These are phyloP conservation scores for Ommatoiulus sabulosus DNA, from an alignment of 2,888 invertebrate genomes.

Conservation along the genomic window DNA sequence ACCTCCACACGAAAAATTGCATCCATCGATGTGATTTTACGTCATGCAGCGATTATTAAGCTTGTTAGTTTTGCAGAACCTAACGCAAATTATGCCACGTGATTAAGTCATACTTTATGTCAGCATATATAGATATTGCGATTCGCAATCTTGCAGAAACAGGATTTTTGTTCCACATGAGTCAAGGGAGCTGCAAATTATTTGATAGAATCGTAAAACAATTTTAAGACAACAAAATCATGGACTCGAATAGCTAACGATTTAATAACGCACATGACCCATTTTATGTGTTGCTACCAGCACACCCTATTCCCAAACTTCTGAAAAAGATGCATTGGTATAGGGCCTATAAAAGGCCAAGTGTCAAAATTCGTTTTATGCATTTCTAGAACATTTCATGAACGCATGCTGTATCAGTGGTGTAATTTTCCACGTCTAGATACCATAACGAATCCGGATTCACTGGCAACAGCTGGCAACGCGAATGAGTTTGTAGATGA, in stretches of 20 bases:
- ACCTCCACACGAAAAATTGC: too few species aligned
- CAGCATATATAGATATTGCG: not conserved
- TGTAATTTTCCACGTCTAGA: not conserved
- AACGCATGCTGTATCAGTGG: not conserved
- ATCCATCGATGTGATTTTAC: too few species aligned
- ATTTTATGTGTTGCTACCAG: not conserved
- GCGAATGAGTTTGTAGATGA: constrained; percentile 52
- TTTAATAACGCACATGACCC: too few species aligned
- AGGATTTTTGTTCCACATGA: not conserved
- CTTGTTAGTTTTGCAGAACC: too few species aligned
- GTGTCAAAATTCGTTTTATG: not conserved
- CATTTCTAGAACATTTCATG: not conserved
- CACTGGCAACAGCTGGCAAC: constrained; percentile 1
- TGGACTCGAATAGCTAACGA: not conserved
- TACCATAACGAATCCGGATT: not conserved
- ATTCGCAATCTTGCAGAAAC: not conserved
- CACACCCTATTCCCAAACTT: not conserved
- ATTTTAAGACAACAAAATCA: too few species aligned
- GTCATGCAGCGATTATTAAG: too few species aligned
- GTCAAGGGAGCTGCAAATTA: not conserved
- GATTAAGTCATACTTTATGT: not conserved
- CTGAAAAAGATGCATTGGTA: not conserved
- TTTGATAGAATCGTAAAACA: too few species aligned
- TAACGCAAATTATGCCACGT: too few species aligned
- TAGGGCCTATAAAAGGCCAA: not conserved